These are phyloP conservation scores for Holothuria leucospilota DNA, from an alignment of 53 echinoderm and acorn worm genomes.

Conservation along the genomic window DNA sequence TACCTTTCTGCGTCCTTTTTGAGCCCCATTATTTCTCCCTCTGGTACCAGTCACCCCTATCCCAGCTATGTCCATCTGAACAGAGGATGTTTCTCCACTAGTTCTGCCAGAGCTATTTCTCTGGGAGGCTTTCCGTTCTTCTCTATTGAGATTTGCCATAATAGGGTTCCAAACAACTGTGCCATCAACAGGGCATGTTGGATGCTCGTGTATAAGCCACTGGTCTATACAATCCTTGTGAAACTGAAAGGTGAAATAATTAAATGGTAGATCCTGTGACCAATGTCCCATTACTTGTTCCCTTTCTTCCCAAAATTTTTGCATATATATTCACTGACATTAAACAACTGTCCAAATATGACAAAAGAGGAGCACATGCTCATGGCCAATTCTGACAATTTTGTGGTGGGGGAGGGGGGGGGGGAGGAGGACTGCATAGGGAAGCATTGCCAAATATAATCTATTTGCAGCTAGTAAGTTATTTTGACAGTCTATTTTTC, in stretches of 20 bases:
- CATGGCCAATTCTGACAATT: no score
- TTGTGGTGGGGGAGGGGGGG: no score
- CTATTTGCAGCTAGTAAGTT: no score
- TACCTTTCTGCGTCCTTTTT: constrained; percentile 40
- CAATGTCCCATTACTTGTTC: no score
- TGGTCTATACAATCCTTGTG: constrained; percentile 89
- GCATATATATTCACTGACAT: no score
- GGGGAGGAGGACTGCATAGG: no score
- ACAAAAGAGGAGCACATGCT: no score
- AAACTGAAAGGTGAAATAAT: constrained; percentile 60
- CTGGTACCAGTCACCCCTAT: constrained; percentile 46
- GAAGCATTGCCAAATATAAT: no score
- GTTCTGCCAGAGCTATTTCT: neutral
- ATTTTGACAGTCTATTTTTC: no score
- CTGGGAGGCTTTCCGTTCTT: neutral
- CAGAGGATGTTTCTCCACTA: constrained; percentile 1
- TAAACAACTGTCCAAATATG: no score
- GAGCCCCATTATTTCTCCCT: constrained; percentile 20
- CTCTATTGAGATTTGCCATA: constrained; percentile 40
- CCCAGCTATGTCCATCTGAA: neutral
- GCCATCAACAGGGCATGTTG: constrained; percentile 95
- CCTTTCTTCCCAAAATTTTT: no score
- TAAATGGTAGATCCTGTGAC: neutral
- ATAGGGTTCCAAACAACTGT: constrained; percentile 84
- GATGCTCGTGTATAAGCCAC: constrained; percentile 92